These are phyloP conservation scores for Synchiropus splendidus DNA, from an alignment of 2,113 vertebrate genomes.

Conservation along the genomic window DNA sequence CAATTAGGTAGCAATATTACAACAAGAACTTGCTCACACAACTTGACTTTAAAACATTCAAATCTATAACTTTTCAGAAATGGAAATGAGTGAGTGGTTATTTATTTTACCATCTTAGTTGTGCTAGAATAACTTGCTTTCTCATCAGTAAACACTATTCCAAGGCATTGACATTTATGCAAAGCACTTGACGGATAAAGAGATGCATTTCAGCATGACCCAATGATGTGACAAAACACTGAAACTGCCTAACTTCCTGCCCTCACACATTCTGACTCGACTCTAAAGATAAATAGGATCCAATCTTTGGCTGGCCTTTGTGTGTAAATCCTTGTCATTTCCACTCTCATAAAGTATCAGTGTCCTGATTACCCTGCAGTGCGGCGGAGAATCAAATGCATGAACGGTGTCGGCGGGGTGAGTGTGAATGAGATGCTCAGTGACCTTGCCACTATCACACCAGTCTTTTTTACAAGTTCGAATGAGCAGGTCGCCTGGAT, in stretches of 20 bases:
- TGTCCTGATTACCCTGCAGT: slow-evolving; percentile 62
- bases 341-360: slow-evolving; percentile 59
- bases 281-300: slow-evolving; percentile 50
- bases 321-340: slow-evolving; percentile 59
- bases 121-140: no score
- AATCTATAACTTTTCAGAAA: no score
- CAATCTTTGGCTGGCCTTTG: slow-evolving; percentile 46
- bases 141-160: no score
- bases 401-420: slow-evolving; percentile 25
- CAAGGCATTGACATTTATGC: no score
- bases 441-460: slow-evolving; percentile 61
- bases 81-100: no score
- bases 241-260: no score
- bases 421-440: slow-evolving; percentile 55
- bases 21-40: no score
- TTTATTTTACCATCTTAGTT: no score
- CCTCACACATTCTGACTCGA: slow-evolving; percentile 32
- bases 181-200: no score
- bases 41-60: no score
- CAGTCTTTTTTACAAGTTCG: slow-evolving; percentile 46
- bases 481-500: slow-evolving; percentile 32
- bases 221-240: no score
- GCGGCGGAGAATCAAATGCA: slow-evolving; percentile 45
- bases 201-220: neutral
- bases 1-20: no score